These are phyloP conservation scores for Pocota personata DNA, from an alignment of 2,888 invertebrate genomes.

Conservation along the genomic window DNA sequence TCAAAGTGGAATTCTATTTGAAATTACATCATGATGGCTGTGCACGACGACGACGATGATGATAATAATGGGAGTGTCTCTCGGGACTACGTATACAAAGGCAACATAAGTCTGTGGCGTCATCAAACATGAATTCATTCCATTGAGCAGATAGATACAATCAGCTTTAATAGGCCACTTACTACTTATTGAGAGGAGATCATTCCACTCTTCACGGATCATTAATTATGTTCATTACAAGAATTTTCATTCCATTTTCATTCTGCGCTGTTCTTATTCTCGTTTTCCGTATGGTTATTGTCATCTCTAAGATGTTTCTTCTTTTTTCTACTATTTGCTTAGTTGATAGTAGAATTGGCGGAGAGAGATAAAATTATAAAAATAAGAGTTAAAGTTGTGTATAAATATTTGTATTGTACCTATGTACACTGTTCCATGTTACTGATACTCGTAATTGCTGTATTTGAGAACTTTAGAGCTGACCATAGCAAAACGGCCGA, in stretches of 20 bases:
- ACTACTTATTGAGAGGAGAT: slow-evolving; percentile 44
- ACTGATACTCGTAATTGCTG: no score
- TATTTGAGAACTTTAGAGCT: no score
- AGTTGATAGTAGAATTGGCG: background rate
- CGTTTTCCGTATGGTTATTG: background rate
- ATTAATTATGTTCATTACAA: slow-evolving; percentile 54
- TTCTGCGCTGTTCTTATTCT: background rate
- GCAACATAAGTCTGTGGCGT: slow-evolving; percentile 40
- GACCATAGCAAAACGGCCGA: no score
- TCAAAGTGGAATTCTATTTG: slow-evolving; percentile 41
- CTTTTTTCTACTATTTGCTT: background rate
- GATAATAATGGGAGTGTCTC: slow-evolving; percentile 46
- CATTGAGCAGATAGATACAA: slow-evolving; percentile 26
- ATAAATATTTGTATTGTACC: no score
- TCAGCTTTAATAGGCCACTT: slow-evolving; percentile 56
- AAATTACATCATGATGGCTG: slow-evolving; percentile 50
- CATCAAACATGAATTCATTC: slow-evolving; percentile 46
- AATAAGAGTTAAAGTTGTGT: no score
- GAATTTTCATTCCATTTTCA: slow-evolving; percentile 27
- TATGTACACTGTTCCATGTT: no score
- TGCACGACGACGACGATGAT: background rate
- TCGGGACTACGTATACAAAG: background rate
- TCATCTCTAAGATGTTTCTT: background rate
- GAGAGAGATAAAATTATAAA: background rate
- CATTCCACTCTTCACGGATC: slow-evolving; percentile 58